These are phyloP conservation scores for Daboia siamensis DNA, from an alignment of 2,113 vertebrate species.

Conservation along the genomic window DNA sequence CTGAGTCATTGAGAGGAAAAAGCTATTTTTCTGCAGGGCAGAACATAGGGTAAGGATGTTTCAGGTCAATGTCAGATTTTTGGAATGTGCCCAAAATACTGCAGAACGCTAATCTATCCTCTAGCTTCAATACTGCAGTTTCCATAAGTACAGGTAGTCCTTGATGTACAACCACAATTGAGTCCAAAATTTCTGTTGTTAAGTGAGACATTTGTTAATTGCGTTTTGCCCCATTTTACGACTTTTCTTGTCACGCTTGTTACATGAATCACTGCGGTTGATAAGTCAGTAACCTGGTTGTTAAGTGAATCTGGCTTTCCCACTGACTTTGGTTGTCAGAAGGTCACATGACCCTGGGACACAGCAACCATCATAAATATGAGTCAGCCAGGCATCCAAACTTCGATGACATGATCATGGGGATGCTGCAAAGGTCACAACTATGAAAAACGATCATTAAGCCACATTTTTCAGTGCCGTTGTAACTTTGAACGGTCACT, in stretches of 20 bases:
- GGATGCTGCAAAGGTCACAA: too few relatives aligned
- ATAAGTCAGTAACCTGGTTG: not conserved
- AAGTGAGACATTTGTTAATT: not conserved
- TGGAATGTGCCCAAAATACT: not conserved
- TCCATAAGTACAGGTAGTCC: not conserved
- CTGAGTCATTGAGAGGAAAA: not conserved
- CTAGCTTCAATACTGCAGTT: not conserved
- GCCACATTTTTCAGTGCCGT: too few relatives aligned
- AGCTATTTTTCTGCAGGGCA: not conserved
- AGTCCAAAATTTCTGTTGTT: not conserved
- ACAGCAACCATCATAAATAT: too few relatives aligned
- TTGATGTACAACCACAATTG: not conserved
- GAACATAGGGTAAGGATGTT: not conserved
- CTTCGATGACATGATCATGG: too few relatives aligned
- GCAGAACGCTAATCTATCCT: not conserved
- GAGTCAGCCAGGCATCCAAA: too few relatives aligned
- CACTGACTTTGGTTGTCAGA: not conserved
- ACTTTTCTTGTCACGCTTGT: not conserved
- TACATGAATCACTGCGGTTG: not conserved
- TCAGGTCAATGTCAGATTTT: not conserved
- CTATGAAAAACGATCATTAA: too few relatives aligned
- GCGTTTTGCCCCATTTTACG: not conserved
- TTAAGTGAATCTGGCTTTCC: not conserved
- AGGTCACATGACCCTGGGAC: too few relatives aligned
- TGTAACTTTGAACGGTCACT: too few relatives aligned